Evolutionary conservation across 2,113 vertebrate genomes (phyloP).

Genomic region (Taurulus bubalis): DNA sequence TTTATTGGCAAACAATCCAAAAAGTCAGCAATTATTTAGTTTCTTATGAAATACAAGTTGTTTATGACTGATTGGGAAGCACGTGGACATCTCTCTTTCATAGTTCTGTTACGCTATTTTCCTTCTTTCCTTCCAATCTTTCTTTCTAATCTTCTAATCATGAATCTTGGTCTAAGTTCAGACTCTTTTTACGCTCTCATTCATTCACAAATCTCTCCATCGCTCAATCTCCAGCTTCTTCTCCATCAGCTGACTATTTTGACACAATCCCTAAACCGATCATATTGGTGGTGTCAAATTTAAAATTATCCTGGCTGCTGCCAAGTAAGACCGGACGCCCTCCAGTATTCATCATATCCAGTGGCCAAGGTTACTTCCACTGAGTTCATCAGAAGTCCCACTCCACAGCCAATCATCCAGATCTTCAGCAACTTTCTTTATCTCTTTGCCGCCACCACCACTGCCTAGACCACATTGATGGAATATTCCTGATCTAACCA

Average conservation of each 20-base stretch:
- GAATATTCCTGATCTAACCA: background rate
- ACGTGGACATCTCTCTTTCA: background rate
- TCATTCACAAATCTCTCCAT: constrained; percentile 2
- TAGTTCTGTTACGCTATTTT: background rate
- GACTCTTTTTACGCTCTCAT: background rate
- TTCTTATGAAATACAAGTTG: background rate
- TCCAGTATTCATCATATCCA: background rate
- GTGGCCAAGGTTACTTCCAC: background rate
- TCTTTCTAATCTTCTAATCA: background rate
- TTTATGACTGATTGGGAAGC: background rate
- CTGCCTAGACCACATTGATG: background rate
- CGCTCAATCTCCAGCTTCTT: background rate
- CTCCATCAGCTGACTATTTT: background rate
- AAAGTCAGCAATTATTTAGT: background rate
- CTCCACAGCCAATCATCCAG: background rate
- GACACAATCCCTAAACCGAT: background rate
- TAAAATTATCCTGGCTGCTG: background rate
- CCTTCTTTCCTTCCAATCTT: background rate
- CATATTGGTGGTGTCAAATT: background rate
- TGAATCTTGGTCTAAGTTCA: background rate
- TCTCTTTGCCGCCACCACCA: background rate
- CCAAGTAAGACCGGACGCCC: background rate
- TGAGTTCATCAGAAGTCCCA: background rate
- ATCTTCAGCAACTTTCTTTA: background rate
- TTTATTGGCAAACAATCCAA: background rate